Percentiles rank a stretch among this genome's conserved stretches.
Conservation (phyloP, 2,888 invertebrate genomes). For the Eutolmus rufibarbis region DNA sequence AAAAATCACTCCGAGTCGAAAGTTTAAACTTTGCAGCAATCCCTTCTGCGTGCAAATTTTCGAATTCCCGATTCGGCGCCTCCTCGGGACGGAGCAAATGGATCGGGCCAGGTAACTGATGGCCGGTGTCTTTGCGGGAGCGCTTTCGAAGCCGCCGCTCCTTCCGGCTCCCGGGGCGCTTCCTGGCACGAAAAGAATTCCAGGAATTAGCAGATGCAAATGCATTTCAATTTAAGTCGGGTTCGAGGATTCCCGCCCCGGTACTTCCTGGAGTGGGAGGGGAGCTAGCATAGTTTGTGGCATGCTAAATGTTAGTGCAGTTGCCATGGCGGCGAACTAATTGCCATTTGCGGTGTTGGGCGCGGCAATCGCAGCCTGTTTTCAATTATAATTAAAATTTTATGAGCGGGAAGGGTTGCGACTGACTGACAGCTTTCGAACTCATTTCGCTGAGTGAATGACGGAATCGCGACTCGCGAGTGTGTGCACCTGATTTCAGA, state of each 20-base stretch:
- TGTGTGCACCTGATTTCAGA: neutral
- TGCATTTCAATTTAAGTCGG: neutral
- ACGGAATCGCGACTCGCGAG: neutral
- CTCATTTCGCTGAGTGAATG: neutral
- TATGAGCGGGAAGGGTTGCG: neutral
- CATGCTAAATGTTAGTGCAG: neutral
- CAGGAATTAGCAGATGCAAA: neutral
- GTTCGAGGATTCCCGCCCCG: neutral
- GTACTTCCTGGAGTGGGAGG: too few species aligned
- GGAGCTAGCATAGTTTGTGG: neutral
- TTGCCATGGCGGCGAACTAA: neutral
- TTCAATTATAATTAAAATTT: neutral
- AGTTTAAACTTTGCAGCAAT: constrained; percentile 12
- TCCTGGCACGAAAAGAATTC: neutral
- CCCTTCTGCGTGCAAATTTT: constrained; percentile 3
- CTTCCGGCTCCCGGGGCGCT: neutral
- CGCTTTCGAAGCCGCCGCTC: neutral
- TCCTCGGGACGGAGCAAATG: neutral
- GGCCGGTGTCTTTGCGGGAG: neutral
- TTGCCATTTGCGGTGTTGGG: neutral
- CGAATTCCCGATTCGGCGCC: neutral
- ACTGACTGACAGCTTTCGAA: neutral
- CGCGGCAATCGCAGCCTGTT: neutral
- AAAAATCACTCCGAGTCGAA: constrained; percentile 27
- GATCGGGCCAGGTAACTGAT: neutral